phyloP scores from a whole-genome alignment of 2,113 vertebrate genomes.

The Perca schrenkii region DNA sequence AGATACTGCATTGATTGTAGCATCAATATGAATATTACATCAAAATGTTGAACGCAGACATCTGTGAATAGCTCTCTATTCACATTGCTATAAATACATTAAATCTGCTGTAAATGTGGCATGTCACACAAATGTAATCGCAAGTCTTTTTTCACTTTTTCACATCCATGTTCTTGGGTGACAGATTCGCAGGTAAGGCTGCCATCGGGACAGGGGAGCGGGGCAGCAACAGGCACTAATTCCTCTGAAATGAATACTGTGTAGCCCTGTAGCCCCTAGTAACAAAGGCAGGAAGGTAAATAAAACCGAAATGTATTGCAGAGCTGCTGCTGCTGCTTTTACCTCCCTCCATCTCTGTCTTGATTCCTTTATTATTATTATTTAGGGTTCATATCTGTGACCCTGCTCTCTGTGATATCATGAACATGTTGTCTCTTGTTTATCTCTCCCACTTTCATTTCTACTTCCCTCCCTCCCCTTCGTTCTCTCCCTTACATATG shows the following conservation, averaged over 20 bases:
- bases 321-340: constrained; percentile 22
- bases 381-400: neutral
- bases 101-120: neutral
- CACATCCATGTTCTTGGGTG: neutral
- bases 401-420: constrained; percentile 21
- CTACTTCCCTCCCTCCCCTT: neutral
- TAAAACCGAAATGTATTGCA: constrained; percentile 30
- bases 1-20: neutral
- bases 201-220: neutral
- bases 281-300: constrained; percentile 43
- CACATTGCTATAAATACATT: neutral
- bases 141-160: too few relatives aligned
- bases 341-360: neutral
- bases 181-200: constrained; percentile 8
- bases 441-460: constrained; percentile 26
- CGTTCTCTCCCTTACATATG: constrained; percentile 22
- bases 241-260: constrained; percentile 58
- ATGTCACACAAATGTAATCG: neutral
- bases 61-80: neutral
- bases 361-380: neutral
- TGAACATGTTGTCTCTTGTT: constrained; percentile 15
- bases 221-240: constrained; percentile 45
- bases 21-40: neutral
- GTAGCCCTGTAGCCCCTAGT: constrained; percentile 34
- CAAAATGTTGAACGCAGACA: neutral